Evolutionary conservation across 2,888 invertebrate genomes (phyloP).

Genomic region (Ormyrus pomaceus): DNA sequence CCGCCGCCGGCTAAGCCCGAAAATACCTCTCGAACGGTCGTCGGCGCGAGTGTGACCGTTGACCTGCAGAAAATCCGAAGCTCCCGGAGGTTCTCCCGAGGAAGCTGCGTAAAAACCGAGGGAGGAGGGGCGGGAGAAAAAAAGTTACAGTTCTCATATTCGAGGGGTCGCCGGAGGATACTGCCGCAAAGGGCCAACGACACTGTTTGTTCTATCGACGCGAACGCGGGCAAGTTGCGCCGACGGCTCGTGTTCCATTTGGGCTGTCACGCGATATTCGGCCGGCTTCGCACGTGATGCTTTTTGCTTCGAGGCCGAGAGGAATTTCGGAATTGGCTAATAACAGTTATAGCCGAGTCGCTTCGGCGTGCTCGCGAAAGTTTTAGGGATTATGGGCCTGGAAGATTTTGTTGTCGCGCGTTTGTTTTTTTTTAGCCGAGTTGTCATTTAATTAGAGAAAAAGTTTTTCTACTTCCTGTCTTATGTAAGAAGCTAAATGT

Average conservation of each 20-base stretch:
- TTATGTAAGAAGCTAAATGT: no score
- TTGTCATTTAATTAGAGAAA: no score
- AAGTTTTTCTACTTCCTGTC: no score
- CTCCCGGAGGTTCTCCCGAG: not conserved
- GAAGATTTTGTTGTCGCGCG: no score
- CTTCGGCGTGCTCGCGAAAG: no score
- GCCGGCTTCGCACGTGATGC: not conserved
- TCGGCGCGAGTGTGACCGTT: no score
- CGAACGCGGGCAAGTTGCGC: not conserved
- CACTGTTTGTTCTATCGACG: conserved; percentile 22
- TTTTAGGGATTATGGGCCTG: no score
- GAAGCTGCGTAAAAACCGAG: not conserved
- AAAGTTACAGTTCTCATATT: not conserved
- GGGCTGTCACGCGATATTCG: not conserved
- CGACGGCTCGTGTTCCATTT: not conserved
- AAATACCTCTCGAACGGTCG: no score
- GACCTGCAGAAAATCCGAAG: not conserved
- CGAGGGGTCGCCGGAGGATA: conserved; percentile 6
- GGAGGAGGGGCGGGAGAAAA: not conserved
- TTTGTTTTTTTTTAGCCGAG: no score
- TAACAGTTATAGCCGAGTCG: no score
- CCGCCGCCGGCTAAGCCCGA: no score
- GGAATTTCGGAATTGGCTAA: no score
- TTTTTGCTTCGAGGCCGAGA: not conserved
- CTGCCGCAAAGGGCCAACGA: not conserved